Base-by-base conservation (phyloP, 2,113 vertebrate species). In the Hippoglossus stenolepis region DNA sequence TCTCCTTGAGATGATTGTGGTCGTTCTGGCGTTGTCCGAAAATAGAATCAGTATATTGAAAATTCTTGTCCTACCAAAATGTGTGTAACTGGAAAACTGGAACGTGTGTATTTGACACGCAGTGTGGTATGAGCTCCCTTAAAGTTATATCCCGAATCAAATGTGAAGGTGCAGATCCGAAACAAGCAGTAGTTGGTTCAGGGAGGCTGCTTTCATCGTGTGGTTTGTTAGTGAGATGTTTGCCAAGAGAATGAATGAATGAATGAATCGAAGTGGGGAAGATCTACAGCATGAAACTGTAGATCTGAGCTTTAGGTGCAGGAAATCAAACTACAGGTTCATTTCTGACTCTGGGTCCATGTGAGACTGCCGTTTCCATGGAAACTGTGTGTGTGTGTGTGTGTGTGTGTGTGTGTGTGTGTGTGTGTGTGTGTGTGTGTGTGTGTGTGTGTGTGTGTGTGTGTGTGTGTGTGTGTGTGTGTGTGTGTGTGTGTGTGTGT, bases 191-290 rank as follows among this genome's bases (percentile, higher is more conserved):
- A 13, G 64, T 87, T 82, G 78, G 85, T 82, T 77, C 58, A 53
- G 75, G 78, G 13, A 67, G 78, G 61, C 75, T 38, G 82, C 58
- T 49, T 68, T 73, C 85, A 70, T 72, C 75, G 83, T 81, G 70
- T 1, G 13, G 6, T 0, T 13, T 8, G 47, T 78, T 38, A 70
- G 60, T 60, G 79, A 73, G 74, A 7, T 51, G 49, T 51, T 51
- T 20, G 49, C 17, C 15, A 79, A 45, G 35, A 31, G 72, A 62
- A 64, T 17, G 82, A 57, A 62, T 24, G 82, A 57, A 62, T 24
- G 56, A 58, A 35, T 47, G 26, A 18, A 35, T 0, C 49, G 53
- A 61, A 56, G 45, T 60, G 47, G 45, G 1, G 51, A 17, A 28
- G 26, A 28, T 28, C 26, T 28, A 28, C 26, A 28, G 28, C 4